Conservation (phyloP, 1,140 invertebrate species). For the Zophobas morio region DNA sequence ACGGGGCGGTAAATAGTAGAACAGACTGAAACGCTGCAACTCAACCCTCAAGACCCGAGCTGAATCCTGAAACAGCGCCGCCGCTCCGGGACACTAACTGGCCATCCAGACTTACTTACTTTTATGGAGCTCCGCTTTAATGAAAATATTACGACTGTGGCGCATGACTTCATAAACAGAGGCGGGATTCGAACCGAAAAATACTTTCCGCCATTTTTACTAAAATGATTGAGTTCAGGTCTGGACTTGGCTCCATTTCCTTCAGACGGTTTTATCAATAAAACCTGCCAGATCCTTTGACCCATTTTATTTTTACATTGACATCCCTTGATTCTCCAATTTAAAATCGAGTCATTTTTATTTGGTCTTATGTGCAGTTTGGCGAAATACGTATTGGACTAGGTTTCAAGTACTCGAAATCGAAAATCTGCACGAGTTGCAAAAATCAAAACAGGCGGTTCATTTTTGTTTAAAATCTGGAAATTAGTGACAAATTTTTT, state of each 20-base stretch:
- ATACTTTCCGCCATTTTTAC: slow-evolving; percentile 12
- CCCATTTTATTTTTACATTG: slow-evolving; percentile 18
- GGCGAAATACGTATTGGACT: no score
- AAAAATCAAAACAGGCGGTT: no score
- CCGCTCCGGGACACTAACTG: slow-evolving; percentile 44
- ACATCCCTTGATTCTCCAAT: background rate
- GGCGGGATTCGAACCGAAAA: slow-evolving; percentile 33
- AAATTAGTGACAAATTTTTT: no score
- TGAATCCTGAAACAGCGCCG: slow-evolving; percentile 47
- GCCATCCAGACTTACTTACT: slow-evolving; percentile 38
- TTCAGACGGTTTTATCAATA: slow-evolving; percentile 16
- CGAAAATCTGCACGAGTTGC: no score
- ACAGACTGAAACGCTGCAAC: slow-evolving; percentile 18
- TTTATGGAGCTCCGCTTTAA: slow-evolving; percentile 35
- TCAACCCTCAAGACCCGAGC: slow-evolving; percentile 42
- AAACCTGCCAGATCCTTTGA: slow-evolving; percentile 9
- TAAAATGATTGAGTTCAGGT: slow-evolving; percentile 14
- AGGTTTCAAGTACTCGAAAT: no score
- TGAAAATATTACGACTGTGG: slow-evolving; percentile 32
- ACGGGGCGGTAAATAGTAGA: slow-evolving; percentile 49
- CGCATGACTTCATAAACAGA: slow-evolving; percentile 36
- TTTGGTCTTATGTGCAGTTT: no score
- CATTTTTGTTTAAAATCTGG: no score
- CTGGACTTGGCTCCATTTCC: background rate
- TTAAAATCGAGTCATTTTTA: no score